These are phyloP conservation scores for Lochmaea crataegi DNA, from an alignment of 2,888 invertebrate species.

Conservation along the genomic window DNA sequence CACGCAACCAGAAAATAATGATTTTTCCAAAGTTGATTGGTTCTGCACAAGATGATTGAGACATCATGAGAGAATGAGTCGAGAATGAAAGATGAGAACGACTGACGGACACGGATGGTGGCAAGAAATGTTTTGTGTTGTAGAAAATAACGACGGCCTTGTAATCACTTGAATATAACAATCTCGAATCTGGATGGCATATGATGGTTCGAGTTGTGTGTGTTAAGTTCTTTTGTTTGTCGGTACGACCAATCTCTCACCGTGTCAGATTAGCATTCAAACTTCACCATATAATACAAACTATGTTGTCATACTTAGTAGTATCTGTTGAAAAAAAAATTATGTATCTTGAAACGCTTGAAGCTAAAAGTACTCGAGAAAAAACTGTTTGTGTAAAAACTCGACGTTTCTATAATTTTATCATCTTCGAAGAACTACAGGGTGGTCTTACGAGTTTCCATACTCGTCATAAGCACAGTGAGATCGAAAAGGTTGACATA, in stretches of 20 bases:
- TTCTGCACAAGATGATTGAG: constrained; percentile 50
- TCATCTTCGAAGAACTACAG: background rate
- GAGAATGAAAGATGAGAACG: constrained; percentile 19
- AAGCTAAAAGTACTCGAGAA: background rate
- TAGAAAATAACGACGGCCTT: constrained; percentile 39
- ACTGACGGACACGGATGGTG: constrained; percentile 33
- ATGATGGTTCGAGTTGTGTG: constrained; percentile 43
- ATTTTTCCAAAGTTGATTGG: constrained; percentile 43
- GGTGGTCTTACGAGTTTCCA: background rate
- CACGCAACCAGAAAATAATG: constrained; percentile 30
- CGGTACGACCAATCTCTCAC: constrained; percentile 13
- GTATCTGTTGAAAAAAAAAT: background rate
- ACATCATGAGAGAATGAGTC: constrained; percentile 46
- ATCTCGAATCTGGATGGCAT: constrained; percentile 43
- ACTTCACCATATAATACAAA: constrained; percentile 1
- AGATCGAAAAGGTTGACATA: too few species aligned
- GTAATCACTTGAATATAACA: constrained; percentile 52
- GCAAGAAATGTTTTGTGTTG: constrained; percentile 20
- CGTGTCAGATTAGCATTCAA: constrained; percentile 4
- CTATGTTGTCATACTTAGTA: background rate
- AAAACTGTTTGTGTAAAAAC: background rate
- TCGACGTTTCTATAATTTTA: background rate
- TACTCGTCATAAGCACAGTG: background rate
- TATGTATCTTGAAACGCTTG: background rate
- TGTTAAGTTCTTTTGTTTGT: constrained; percentile 34